Evolutionary conservation across 2,888 invertebrate genomes (phyloP), one percentile per base, ranked within the genome.

Genomic region (Allacma fusca): DNA sequence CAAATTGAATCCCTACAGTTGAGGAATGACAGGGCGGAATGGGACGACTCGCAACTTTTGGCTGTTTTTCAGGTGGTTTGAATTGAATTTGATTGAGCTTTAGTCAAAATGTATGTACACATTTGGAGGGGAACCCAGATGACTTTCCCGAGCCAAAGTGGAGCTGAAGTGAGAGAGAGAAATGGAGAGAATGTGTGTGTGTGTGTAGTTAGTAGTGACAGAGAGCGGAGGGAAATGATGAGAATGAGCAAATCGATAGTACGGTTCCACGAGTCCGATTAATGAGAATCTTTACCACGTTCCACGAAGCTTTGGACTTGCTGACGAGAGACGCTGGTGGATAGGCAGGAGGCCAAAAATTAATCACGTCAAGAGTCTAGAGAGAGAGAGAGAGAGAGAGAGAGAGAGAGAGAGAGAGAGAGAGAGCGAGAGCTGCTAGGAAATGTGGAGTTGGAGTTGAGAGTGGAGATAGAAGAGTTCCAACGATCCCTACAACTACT

Each of bases 331-430:
- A n/a, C 21, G 26, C 7, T 2, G 2, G 19, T 44, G 69, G 7
- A 78, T 79, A 24, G 67, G 67, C 67, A 24, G 67, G 67, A 67
- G 23, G 26, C 67, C 67, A 67, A 67, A 67, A 67, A 80, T 81
- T 81, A 81, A 81, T 81, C 80, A 81, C 80, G 79, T 79, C 80
- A 78, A 79, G 75, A 72, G 75, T 67, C 72, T 64, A 69, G 65
- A 74, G 71, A 74, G 72, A n/a, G n/a, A n/a, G n/a, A n/a, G n/a
- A n/a, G n/a, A n/a, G n/a, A n/a, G n/a, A n/a, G n/a, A n/a, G n/a
- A n/a, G n/a, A n/a, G n/a, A n/a, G n/a, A n/a, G n/a, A n/a, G n/a
- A n/a, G n/a, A n/a, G n/a, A n/a, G 50, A 71, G 40, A 69, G 21
- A 57, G 13, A 28, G 21, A 65, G 67, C n/a, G 67, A 64, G 29